Evolutionary conservation across 2,888 invertebrate genomes (phyloP).

Genomic region (Acleris emargana): DNA sequence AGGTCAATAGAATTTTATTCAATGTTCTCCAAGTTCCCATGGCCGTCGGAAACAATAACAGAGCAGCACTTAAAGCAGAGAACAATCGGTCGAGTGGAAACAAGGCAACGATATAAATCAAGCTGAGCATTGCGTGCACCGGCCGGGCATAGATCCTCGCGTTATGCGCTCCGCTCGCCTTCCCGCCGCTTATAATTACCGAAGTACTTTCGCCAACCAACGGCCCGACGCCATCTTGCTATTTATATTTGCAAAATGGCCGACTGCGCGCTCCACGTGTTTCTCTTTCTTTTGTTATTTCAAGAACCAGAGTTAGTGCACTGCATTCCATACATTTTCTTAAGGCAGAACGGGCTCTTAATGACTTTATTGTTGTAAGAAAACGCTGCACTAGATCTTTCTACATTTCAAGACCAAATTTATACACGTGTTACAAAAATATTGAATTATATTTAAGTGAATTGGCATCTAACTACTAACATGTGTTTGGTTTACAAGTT

Average conservation of each 20-base stretch:
- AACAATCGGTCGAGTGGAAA: constrained; percentile 78
- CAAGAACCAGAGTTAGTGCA: constrained; percentile 53
- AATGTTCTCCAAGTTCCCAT: constrained; percentile 62
- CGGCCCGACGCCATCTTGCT: constrained; percentile 79
- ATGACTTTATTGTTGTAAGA: constrained; percentile 33
- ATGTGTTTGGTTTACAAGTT: constrained; percentile 50
- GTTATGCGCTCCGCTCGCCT: constrained; percentile 57
- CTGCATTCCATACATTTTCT: constrained; percentile 39
- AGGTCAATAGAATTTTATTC: constrained; percentile 65
- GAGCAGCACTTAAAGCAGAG: constrained; percentile 72
- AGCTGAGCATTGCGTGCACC: constrained; percentile 78
- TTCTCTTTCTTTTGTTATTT: constrained; percentile 72
- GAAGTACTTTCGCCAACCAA: constrained; percentile 80
- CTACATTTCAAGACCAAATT: not conserved
- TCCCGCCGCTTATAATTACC: constrained; percentile 76
- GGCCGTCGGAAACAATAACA: constrained; percentile 74
- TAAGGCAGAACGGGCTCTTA: constrained; percentile 33
- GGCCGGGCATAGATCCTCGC: constrained; percentile 76
- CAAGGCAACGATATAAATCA: constrained; percentile 81
- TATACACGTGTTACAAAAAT: not conserved
- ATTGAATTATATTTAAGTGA: not conserved
- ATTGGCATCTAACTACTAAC: not conserved
- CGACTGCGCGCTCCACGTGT: constrained; percentile 70
- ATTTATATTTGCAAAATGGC: constrained; percentile 81
- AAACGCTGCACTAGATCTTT: not conserved